phyloP scores from a whole-genome alignment of 1,140 invertebrate species.

The Carposina sasakii region DNA sequence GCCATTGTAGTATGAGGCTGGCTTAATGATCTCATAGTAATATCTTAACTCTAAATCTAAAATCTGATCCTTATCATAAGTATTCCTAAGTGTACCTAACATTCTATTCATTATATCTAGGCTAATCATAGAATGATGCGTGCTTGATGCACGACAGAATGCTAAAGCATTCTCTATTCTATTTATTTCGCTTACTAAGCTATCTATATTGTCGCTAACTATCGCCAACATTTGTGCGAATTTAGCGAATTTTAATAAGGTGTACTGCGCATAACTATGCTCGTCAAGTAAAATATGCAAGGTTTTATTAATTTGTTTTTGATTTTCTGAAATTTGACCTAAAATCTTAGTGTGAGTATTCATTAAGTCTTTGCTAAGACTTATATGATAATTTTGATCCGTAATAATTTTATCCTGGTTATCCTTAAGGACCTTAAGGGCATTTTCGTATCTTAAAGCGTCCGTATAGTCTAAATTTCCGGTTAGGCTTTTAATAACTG shows the following conservation, averaged over 20 bases:
- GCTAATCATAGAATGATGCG: constrained; percentile 28
- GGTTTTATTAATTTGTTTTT: constrained; percentile 22
- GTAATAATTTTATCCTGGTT: constrained; percentile 12
- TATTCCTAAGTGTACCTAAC: constrained; percentile 18
- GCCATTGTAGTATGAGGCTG: constrained; percentile 28
- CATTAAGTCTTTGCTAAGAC: constrained; percentile 20
- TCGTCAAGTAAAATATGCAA: constrained; percentile 23
- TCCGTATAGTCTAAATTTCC: constrained; percentile 31
- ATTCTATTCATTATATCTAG: constrained; percentile 18
- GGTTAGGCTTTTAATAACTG: constrained; percentile 30
- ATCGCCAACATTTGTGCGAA: constrained; percentile 32
- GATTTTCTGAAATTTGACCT: constrained; percentile 22
- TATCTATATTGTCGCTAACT: constrained; percentile 29
- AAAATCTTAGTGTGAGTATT: constrained; percentile 9
- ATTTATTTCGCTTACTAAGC: constrained; percentile 25
- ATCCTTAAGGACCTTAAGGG: constrained; percentile 17
- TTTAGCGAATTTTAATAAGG: constrained; percentile 27
- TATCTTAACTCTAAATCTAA: constrained; percentile 30
- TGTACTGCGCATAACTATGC: constrained; percentile 13
- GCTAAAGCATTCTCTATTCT: constrained; percentile 34
- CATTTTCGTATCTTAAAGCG: constrained; percentile 28
- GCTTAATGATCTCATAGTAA: constrained; percentile 31
- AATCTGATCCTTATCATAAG: constrained; percentile 22
- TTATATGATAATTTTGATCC: constrained; percentile 25
- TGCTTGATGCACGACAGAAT: constrained; percentile 26